Conservation (phyloP, 2,888 invertebrate genomes). For the Ophion ellenae region DNA sequence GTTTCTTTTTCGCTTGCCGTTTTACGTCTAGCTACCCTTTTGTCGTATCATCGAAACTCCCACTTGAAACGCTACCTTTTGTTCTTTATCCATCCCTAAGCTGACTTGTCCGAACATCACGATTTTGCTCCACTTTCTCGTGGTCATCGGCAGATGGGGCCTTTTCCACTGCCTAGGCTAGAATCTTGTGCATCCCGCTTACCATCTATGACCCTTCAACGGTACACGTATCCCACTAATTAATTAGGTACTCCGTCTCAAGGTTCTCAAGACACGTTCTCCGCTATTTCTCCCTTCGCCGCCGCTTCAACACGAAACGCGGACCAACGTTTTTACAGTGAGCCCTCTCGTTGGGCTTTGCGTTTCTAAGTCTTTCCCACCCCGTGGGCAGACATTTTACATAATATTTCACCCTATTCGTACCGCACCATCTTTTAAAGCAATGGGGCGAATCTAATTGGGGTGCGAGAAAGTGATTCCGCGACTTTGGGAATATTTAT, state of each 20-base stretch:
- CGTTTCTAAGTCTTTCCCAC: background rate
- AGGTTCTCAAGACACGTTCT: background rate
- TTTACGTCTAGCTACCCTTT: too few relatives aligned
- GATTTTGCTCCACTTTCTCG: slow-evolving; percentile 32
- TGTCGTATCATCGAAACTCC: too few relatives aligned
- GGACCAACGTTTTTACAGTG: background rate
- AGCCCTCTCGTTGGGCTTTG: background rate
- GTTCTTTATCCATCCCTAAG: background rate
- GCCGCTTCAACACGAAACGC: background rate
- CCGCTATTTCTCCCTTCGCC: background rate
- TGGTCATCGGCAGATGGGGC: background rate
- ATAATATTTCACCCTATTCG: too few relatives aligned
- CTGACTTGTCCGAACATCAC: slow-evolving; percentile 16
- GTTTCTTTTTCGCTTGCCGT: background rate
- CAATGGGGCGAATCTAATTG: too few relatives aligned
- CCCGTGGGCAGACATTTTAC: background rate
- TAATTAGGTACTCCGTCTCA: background rate
- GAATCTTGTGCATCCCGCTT: background rate
- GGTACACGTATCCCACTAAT: background rate
- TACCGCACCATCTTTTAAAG: too few relatives aligned
- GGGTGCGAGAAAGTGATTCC: too few relatives aligned
- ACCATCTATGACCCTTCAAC: background rate
- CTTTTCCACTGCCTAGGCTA: too few relatives aligned
- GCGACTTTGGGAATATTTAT: too few relatives aligned
- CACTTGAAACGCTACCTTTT: too few relatives aligned